Percentiles rank a stretch among this genome's conserved stretches.
Evolutionary conservation across 2,797 vertebrate genomes (phyloP).

Genomic region (Sarcoramphus papa): DNA sequence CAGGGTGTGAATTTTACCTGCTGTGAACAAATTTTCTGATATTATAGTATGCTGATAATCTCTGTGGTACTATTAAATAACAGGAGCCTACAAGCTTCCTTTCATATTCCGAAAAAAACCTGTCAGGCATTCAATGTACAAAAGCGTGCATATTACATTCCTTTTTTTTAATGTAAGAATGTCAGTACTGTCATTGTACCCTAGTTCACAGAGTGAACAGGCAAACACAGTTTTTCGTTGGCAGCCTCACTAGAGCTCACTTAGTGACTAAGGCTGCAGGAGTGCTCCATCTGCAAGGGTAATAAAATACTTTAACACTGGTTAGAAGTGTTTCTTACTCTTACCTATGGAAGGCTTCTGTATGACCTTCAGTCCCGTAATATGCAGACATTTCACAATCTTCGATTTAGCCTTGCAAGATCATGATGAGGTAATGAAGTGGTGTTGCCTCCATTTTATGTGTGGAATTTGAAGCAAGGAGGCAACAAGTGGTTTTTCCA

Average conservation of each 20-base stretch:
- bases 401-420: background rate
- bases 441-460: background rate
- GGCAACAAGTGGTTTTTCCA: background rate
- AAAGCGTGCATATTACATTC: background rate
- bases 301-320: background rate
- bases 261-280: background rate
- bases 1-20: background rate
- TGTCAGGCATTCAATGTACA: background rate
- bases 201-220: background rate
- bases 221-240: background rate
- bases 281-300: background rate
- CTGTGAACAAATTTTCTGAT: conserved; percentile 10
- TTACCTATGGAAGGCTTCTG: background rate
- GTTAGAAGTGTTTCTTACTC: background rate
- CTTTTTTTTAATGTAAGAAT: background rate
- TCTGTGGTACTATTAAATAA: background rate
- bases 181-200: background rate
- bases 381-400: background rate
- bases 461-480: background rate
- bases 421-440: background rate
- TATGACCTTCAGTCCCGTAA: background rate
- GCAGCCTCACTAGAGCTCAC: background rate
- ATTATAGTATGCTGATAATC: background rate
- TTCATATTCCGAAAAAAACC: background rate
- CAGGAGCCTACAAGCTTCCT: background rate